A percentile compares a stretch with the other conserved stretches of the same genome.
These are phyloP conservation scores for Ferrisia virgata DNA, from an alignment of 2,888 invertebrate species.

Conservation along the genomic window DNA sequence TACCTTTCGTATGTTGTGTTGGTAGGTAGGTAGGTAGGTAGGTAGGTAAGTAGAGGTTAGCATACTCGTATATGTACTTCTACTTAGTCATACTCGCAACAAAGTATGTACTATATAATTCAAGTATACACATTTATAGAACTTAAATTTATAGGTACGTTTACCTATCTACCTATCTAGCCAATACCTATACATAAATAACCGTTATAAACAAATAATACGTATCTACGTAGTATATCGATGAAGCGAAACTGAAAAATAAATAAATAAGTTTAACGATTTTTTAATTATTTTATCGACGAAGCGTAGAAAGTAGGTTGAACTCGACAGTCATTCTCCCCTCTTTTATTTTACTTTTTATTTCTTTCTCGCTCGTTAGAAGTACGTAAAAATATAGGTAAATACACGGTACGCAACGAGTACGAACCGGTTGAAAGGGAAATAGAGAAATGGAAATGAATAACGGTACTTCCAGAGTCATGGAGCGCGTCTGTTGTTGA, in stretches of 20 bases:
- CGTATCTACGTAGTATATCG: background rate
- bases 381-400: background rate
- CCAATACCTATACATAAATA: background rate
- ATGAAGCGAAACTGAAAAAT: background rate
- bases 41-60: too few species aligned
- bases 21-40: too few species aligned
- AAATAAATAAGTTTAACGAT: slow-evolving; percentile 24
- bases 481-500: background rate
- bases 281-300: background rate
- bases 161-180: background rate
- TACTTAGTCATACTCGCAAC: too few species aligned
- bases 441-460: slow-evolving; percentile 11
- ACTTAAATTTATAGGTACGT: too few species aligned
- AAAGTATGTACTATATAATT: too few species aligned
- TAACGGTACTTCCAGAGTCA: slow-evolving; percentile 5
- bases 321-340: background rate
- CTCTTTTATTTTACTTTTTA: too few species aligned
- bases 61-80: too few species aligned
- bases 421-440: slow-evolving; percentile 22
- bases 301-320: slow-evolving; percentile 29
- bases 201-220: slow-evolving; percentile 9
- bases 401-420: background rate
- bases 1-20: too few species aligned
- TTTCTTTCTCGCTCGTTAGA: too few species aligned
- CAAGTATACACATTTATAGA: too few species aligned